These are phyloP conservation scores for Drosophila elegans DNA, from an alignment of 1,140 invertebrate genomes.

Conservation along the genomic window DNA sequence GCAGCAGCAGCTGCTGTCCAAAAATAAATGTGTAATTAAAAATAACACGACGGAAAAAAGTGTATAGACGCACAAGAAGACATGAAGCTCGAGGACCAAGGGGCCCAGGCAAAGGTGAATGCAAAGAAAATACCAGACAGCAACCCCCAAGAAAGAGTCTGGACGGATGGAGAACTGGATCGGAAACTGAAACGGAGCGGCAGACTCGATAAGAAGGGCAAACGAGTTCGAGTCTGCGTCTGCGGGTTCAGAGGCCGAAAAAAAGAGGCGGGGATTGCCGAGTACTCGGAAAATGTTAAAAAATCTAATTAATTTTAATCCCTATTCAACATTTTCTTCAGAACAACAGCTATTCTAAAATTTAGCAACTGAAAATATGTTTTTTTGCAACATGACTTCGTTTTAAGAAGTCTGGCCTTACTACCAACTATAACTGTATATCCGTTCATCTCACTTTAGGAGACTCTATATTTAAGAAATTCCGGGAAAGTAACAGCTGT, in stretches of 20 bases:
- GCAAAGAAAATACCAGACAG: constrained; percentile 25
- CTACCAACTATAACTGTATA: no score
- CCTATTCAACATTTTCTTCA: background rate
- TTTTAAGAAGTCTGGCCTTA: no score
- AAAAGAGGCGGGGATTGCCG: background rate
- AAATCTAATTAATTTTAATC: background rate
- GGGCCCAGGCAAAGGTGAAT: constrained; percentile 19
- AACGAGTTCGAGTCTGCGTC: constrained; percentile 43
- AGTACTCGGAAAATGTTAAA: constrained; percentile 13
- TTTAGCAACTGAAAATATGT: no score
- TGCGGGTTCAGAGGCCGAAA: constrained; percentile 58
- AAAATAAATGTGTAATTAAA: constrained; percentile 74
- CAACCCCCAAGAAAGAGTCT: constrained; percentile 33
- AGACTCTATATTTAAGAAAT: background rate
- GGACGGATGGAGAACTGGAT: constrained; percentile 3
- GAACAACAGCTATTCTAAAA: background rate
- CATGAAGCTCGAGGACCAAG: constrained; percentile 6
- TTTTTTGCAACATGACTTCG: no score
- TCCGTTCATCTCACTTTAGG: background rate
- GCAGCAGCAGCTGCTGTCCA: constrained; percentile 66
- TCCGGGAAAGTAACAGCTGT: constrained; percentile 42
- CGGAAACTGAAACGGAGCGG: constrained; percentile 1
- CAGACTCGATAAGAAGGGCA: background rate
- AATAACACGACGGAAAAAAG: constrained; percentile 52
- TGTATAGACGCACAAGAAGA: constrained; percentile 10